These are phyloP conservation scores for Phaetusa simplex DNA, from an alignment of 2,113 vertebrate species.

Conservation along the genomic window DNA sequence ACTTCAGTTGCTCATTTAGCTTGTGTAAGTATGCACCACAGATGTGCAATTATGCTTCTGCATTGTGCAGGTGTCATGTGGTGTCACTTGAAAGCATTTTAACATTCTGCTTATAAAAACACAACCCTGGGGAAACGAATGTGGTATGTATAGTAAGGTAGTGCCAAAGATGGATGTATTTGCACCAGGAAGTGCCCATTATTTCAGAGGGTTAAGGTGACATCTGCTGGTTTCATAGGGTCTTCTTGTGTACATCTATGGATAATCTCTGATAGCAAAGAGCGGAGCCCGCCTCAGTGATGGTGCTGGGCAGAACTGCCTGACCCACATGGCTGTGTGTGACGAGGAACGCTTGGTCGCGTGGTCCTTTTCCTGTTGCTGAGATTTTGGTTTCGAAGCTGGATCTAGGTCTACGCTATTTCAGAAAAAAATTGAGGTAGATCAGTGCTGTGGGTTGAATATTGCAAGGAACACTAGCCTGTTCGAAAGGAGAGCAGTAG, in stretches of 20 bases:
- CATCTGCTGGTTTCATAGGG: background rate
- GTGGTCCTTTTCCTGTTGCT: background rate
- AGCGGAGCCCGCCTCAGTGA: background rate
- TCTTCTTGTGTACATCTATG: background rate
- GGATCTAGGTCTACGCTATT: background rate
- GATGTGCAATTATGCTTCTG: background rate
- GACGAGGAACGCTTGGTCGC: fast-evolving
- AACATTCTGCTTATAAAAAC: background rate
- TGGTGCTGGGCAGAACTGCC: background rate
- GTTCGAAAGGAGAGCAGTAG: background rate
- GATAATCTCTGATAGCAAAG: background rate
- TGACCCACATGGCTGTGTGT: no score
- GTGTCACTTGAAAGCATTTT: background rate
- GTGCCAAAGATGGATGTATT: background rate
- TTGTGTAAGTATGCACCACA: background rate
- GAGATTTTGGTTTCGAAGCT: background rate
- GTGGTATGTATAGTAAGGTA: background rate
- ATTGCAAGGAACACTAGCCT: background rate
- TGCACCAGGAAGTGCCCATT: background rate
- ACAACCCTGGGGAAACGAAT: background rate
- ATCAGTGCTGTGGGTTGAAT: background rate
- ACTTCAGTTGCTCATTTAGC: background rate
- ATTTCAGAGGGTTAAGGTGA: background rate
- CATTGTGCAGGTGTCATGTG: background rate
- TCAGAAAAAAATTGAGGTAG: background rate